Conservation (phyloP, 2,888 invertebrate species). For the Spilarctia lutea region DNA sequence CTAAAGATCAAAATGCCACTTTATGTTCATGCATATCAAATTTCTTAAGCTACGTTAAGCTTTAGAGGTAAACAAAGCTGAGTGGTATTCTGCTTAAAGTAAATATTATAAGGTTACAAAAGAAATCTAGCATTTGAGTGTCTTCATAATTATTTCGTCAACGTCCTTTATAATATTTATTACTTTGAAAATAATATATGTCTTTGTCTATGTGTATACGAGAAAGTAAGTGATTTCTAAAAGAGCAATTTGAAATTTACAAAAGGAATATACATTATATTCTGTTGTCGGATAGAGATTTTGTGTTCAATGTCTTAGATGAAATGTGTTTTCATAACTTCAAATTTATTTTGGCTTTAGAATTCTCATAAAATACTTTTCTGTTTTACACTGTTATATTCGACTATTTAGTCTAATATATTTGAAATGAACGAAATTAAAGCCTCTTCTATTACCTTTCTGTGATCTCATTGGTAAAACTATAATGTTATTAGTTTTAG, state of each 20-base stretch:
- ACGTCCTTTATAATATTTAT: constrained; percentile 6
- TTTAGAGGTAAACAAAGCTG: constrained; percentile 1
- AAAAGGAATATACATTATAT: neutral
- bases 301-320: neutral
- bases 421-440: neutral
- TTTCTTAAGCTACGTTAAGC: constrained; percentile 4
- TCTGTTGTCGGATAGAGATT: neutral
- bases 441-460: no score
- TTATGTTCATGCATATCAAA: constrained; percentile 2
- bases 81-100: neutral
- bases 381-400: neutral
- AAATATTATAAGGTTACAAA: neutral
- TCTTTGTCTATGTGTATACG: neutral
- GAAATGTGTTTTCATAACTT: neutral
- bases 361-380: neutral
- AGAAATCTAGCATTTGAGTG: neutral
- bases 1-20: neutral
- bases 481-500: no score
- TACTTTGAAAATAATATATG: no score
- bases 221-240: neutral
- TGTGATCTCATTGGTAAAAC: neutral
- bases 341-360: neutral
- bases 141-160: neutral
- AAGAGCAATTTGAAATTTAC: neutral
- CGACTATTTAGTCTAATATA: neutral